Evolutionary conservation across 2,888 invertebrate species (phyloP), one percentile per base, ranked within the genome.

Genomic region (Drosophila formosana): DNA sequence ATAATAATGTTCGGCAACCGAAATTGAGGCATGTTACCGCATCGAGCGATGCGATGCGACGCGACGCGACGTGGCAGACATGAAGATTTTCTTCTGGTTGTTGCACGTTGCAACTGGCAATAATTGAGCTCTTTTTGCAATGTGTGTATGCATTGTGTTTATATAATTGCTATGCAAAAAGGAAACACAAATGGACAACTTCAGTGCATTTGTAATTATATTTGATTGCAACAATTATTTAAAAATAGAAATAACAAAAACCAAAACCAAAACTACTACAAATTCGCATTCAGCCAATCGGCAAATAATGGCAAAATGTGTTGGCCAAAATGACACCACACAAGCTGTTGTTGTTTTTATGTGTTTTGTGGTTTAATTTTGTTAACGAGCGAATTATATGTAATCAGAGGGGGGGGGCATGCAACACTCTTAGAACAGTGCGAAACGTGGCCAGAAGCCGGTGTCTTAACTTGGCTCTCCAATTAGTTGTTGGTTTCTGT

Each of bases 141-240:
- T 63, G 55, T 53, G 30, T 30, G 30, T 30, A 7, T 63, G 55
- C 47, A 62, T 78, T 69, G 69, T 64, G 67, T 64, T 78, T 72
- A 68, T 75, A 81, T 82, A 85, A 83, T 78, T 88, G 82, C 88
- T 55, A 80, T 83, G 85, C 88, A 81, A 79, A 82, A 85, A 78
- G 62, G 68, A 82, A 85, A 88, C 61, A 74, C 64, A 88, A 80
- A 72, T 78, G 73, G 67, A 81, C 76, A 88, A 72, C 63, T 72
- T 72, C 51, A 74, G 72, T 74, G 81, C 73, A 76, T 78, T 88
- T 77, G 79, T 74, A 88, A 85, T 88, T 88, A 81, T 69, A 68
- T 79, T 87, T 86, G 77, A 88, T 85, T 88, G 86, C 88, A 62
- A 78, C 83, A 78, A 83, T 88, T 83, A 83, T 88, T 77, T 62